Percentiles rank a stretch among this genome's conserved stretches.
phyloP scores from a whole-genome alignment of 2,888 invertebrate species.

The Microplitis manilae region DNA sequence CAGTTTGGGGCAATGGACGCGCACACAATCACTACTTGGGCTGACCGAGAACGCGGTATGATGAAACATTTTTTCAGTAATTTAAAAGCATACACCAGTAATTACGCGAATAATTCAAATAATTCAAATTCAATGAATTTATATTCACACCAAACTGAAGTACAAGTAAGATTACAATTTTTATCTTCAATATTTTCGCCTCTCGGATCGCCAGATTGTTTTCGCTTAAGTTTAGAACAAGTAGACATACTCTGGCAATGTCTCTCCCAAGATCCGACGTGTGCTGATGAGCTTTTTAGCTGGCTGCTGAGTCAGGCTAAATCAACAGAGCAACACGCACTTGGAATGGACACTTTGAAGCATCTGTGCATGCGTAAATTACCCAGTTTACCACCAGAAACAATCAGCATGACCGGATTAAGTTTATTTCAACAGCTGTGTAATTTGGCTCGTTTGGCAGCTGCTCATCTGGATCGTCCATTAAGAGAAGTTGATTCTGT shows the following conservation, averaged over 20 bases:
- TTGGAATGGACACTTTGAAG: slow-evolving; percentile 88
- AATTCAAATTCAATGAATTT: slow-evolving; percentile 64
- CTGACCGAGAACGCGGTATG: slow-evolving; percentile 93
- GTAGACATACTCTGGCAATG: slow-evolving; percentile 94
- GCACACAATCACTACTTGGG: slow-evolving; percentile 91
- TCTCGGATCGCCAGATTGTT: slow-evolving; percentile 90
- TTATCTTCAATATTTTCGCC: slow-evolving; percentile 93
- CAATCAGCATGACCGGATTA: slow-evolving; percentile 92
- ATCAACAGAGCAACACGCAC: slow-evolving; percentile 92
- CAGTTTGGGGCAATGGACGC: slow-evolving; percentile 90
- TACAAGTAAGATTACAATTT: slow-evolving; percentile 93
- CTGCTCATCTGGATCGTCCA: slow-evolving; percentile 75
- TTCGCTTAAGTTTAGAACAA: slow-evolving; percentile 89
- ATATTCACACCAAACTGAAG: slow-evolving; percentile 87
- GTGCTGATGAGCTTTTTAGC: slow-evolving; percentile 92
- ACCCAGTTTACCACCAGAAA: slow-evolving; percentile 89
- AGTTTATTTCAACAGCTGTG: slow-evolving; percentile 93
- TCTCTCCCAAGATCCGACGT: slow-evolving; percentile 87
- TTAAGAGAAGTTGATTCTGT: slow-evolving; percentile 75
- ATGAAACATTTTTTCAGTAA: slow-evolving; percentile 94
- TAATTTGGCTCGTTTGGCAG: slow-evolving; percentile 86
- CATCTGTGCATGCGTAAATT: slow-evolving; percentile 91
- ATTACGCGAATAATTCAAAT: slow-evolving; percentile 59
- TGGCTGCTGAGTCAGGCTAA: slow-evolving; percentile 95
- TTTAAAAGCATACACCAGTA: slow-evolving; percentile 81